Evolutionary conservation across 2,888 invertebrate genomes (phyloP).

Genomic region (Pheosia tremula): DNA sequence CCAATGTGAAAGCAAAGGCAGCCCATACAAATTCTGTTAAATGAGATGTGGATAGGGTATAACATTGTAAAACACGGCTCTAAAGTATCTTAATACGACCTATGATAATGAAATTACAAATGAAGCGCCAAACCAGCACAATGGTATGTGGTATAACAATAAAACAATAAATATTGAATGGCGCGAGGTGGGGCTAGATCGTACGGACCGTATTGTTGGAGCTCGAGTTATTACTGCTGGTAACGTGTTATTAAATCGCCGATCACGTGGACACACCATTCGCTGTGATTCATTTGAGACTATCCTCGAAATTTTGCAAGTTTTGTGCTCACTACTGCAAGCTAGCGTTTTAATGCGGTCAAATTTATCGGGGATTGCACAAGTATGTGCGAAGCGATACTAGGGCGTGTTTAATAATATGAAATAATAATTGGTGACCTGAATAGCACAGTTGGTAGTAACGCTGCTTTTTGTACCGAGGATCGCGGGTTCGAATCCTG

Average conservation of each 20-base stretch:
- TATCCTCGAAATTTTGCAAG: background rate
- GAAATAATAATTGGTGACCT: too few relatives aligned
- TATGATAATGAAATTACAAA: constrained; percentile 1
- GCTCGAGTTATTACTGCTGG: constrained; percentile 53
- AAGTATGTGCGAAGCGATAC: too few relatives aligned
- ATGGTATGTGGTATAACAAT: constrained; percentile 4
- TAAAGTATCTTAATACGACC: background rate
- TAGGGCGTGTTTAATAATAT: too few relatives aligned
- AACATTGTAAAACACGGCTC: background rate
- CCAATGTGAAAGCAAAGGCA: too few relatives aligned
- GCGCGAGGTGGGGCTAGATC: constrained; percentile 15
- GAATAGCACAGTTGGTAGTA: too few relatives aligned
- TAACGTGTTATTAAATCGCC: constrained; percentile 64
- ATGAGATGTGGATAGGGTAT: too few relatives aligned
- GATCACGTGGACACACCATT: constrained; percentile 48
- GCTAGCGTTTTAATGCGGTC: too few relatives aligned
- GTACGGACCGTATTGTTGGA: constrained; percentile 45
- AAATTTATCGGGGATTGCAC: too few relatives aligned
- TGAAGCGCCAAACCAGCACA: background rate
- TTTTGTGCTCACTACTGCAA: too few relatives aligned
- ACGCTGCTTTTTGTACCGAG: too few relatives aligned
- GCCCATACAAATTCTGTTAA: too few relatives aligned
- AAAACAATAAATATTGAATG: constrained; percentile 1
- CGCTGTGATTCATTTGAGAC: background rate
- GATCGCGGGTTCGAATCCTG: too few relatives aligned